A percentile compares a stretch with the other conserved stretches of the same genome.
phyloP scores from a whole-genome alignment of 2,797 vertebrate genomes.

The Pseudochromis fuscus region DNA sequence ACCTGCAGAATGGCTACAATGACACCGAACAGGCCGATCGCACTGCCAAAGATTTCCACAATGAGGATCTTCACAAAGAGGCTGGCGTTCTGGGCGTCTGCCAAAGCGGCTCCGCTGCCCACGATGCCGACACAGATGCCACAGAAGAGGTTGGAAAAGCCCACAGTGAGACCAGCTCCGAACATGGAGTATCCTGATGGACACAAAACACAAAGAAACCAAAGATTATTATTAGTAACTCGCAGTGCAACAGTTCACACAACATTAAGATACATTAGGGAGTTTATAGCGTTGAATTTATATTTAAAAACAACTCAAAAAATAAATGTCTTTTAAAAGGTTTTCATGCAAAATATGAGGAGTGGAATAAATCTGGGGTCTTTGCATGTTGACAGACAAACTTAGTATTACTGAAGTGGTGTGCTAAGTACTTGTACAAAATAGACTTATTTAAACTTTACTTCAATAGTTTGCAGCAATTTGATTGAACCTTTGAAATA shows the following conservation, averaged over 20 bases:
- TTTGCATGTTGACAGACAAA: neutral
- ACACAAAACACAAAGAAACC: slow-evolving; percentile 20
- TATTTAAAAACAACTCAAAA: neutral
- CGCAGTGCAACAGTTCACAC: neutral
- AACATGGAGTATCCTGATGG: slow-evolving; percentile 96
- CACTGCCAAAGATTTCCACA: slow-evolving; percentile 99
- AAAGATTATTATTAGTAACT: neutral
- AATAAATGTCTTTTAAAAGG: neutral
- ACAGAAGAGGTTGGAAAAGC: slow-evolving; percentile 98
- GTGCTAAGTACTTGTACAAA: too few species aligned
- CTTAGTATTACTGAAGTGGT: neutral
- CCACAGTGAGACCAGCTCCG: slow-evolving; percentile 97
- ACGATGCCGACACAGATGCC: slow-evolving; percentile 98
- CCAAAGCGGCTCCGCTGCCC: slow-evolving; percentile 96
- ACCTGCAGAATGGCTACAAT: slow-evolving; percentile 99
- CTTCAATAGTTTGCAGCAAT: too few species aligned
- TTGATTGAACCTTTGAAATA: too few species aligned
- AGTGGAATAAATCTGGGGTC: neutral
- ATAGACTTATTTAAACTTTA: too few species aligned
- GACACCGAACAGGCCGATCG: slow-evolving; percentile 97
- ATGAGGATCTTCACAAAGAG: slow-evolving; percentile 99
- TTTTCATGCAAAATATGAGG: neutral
- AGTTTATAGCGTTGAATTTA: neutral
- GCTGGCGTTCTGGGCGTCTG: slow-evolving; percentile 96
- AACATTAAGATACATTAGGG: too few species aligned